Evolutionary conservation across 2,888 invertebrate species (phyloP).

Genomic region (Polydrusus cervinus): DNA sequence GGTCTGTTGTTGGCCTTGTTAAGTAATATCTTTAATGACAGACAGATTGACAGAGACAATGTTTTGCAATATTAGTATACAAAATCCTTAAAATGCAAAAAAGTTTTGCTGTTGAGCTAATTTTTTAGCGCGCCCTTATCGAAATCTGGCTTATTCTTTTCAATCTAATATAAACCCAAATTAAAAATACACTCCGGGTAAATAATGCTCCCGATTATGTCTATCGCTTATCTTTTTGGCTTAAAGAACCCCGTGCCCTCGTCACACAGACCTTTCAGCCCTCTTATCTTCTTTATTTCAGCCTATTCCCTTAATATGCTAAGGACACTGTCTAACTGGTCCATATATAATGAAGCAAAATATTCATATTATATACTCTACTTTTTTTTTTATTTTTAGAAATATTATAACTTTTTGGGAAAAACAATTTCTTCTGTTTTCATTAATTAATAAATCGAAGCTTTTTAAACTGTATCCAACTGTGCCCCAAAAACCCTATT

Average conservation of each 20-base stretch:
- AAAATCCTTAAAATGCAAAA: too few relatives aligned
- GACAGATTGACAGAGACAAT: too few relatives aligned
- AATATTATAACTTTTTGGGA: too few relatives aligned
- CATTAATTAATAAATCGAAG: too few relatives aligned
- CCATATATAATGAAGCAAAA: not conserved
- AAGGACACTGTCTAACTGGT: not conserved
- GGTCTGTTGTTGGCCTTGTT: too few relatives aligned
- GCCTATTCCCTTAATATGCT: slow-evolving; percentile 18
- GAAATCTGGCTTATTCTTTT: slow-evolving; percentile 25
- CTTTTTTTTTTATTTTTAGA: too few relatives aligned
- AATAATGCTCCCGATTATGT: slow-evolving; percentile 24
- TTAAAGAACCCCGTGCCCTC: slow-evolving; percentile 22
- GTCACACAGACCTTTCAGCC: slow-evolving; percentile 18
- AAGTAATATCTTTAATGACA: too few relatives aligned
- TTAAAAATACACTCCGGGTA: slow-evolving; percentile 24
- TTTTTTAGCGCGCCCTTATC: not conserved
- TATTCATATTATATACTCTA: too few relatives aligned
- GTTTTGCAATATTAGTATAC: too few relatives aligned
- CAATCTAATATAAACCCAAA: slow-evolving; percentile 11
- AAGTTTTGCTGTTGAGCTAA: not conserved
- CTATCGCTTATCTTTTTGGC: slow-evolving; percentile 23
- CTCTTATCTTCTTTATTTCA: slow-evolving; percentile 24
- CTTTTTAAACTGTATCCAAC: too few relatives aligned
- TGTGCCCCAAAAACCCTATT: too few relatives aligned
- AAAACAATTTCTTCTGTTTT: too few relatives aligned